Evolutionary conservation across 2,113 vertebrate species (phyloP).

Genomic region (Apus apus): DNA sequence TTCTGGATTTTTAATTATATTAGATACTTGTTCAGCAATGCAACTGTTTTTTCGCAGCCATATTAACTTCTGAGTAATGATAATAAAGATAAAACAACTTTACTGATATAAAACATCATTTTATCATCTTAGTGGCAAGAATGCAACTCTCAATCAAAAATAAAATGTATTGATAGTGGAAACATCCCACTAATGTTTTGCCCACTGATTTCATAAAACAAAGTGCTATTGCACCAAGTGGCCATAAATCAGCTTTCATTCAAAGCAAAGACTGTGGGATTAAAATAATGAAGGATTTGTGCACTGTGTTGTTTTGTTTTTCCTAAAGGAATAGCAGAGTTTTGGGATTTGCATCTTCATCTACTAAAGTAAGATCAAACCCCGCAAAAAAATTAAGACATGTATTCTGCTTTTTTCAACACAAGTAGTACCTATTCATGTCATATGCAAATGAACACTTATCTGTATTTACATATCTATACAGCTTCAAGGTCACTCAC

Average conservation of each 20-base stretch:
- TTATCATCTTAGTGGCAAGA: not conserved
- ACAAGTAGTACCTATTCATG: not conserved
- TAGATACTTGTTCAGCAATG: not conserved
- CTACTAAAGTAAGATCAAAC: not conserved
- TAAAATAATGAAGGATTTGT: not conserved
- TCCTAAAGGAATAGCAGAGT: not conserved
- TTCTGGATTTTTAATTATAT: not conserved
- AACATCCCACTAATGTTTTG: not conserved
- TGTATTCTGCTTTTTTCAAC: not conserved
- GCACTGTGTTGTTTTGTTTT: not conserved
- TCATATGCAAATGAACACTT: not conserved
- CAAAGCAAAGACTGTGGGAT: not conserved
- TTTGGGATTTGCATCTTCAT: not conserved
- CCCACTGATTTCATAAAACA: not conserved
- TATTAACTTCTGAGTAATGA: not conserved
- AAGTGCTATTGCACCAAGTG: not conserved
- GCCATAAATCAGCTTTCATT: not conserved
- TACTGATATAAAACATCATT: not conserved
- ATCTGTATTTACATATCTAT: too few relatives aligned
- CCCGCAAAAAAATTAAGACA: not conserved
- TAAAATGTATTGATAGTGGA: not conserved
- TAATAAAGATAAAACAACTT: not conserved
- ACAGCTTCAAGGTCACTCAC: not conserved
- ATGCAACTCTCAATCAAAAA: not conserved
- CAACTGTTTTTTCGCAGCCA: not conserved